Evolutionary conservation across 2,888 invertebrate species (phyloP), one percentile per base, ranked within the genome.

Genomic region (Lasiommata megera): DNA sequence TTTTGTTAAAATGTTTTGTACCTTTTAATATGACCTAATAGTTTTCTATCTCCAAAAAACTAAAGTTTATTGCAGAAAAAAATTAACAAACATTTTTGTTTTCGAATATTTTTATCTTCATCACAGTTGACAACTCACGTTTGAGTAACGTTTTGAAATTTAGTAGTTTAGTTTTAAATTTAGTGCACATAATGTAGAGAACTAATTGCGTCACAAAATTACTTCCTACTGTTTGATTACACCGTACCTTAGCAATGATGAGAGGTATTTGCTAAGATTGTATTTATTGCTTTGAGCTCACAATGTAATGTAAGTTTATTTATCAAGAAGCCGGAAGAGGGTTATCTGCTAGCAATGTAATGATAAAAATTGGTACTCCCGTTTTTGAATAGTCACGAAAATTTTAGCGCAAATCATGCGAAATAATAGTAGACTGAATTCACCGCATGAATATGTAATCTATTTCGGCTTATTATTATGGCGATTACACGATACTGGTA

Each of bases 1-100:
- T 71, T 67, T 66, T 73, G n/a, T n/a, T n/a, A n/a, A n/a, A n/a
- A n/a, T n/a, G 76, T 79, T 70, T 70, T 67, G 73, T 77, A n/a
- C n/a, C n/a, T 77, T 81, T 79, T 72, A 74, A 75, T 71, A 75
- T 67, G 67, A 84, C 79, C 80, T 78, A n/a, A 72, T n/a, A n/a
- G n/a, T n/a, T n/a, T n/a, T n/a, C n/a, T n/a, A n/a, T n/a, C 86
- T 86, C 87, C 87, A 74, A 71, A 72, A 82, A 43, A 81, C 74
- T 83, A 86, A 84, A 85, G 85, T n/a, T n/a, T n/a, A n/a, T n/a
- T n/a, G n/a, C n/a, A n/a, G n/a, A n/a, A n/a, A n/a, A n/a, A n/a
- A n/a, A n/a, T n/a, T n/a, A n/a, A n/a, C n/a, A n/a, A n/a, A n/a
- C n/a, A n/a, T n/a, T n/a, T n/a, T n/a, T n/a, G n/a, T n/a, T n/a